A percentile compares a stretch with the other conserved stretches of the same genome.
phyloP scores from a whole-genome alignment of 2,113 vertebrate genomes.

The Dicrurus megarhynchus region DNA sequence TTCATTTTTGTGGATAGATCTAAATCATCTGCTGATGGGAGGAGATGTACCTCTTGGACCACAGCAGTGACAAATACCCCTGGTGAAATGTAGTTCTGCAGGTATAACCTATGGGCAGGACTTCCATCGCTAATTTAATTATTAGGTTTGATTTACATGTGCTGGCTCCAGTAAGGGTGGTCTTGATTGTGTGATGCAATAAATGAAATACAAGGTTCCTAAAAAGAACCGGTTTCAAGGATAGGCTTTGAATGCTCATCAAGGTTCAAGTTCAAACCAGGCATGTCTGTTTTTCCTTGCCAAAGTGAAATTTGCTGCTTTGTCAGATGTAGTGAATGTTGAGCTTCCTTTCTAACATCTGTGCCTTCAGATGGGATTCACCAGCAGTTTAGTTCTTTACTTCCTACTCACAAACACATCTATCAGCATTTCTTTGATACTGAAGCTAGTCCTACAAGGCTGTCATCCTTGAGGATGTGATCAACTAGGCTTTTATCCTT shows the following conservation, averaged over 20 bases:
- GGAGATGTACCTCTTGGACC: neutral
- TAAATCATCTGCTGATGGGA: neutral
- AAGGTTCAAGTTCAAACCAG: neutral
- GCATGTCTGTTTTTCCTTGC: neutral
- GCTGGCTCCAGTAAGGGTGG: neutral
- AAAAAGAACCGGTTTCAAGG: neutral
- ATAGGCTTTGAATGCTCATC: neutral
- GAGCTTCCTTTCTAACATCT: neutral
- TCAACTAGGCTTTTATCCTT: neutral
- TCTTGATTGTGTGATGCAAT: neutral
- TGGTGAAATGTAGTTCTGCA: slow-evolving; percentile 6
- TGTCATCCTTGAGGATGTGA: neutral
- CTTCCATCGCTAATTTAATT: neutral
- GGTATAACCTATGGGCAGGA: neutral
- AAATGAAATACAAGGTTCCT: neutral
- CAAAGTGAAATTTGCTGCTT: neutral
- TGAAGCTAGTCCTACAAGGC: neutral
- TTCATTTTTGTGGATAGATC: neutral
- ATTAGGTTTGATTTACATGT: neutral
- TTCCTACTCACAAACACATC: neutral
- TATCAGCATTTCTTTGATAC: neutral
- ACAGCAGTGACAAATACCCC: neutral
- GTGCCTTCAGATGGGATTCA: neutral
- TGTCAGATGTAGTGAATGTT: neutral
- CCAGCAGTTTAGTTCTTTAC: neutral